Base-by-base conservation (phyloP, 1,140 invertebrate genomes). In the Sminthurides bifidus region DNA sequence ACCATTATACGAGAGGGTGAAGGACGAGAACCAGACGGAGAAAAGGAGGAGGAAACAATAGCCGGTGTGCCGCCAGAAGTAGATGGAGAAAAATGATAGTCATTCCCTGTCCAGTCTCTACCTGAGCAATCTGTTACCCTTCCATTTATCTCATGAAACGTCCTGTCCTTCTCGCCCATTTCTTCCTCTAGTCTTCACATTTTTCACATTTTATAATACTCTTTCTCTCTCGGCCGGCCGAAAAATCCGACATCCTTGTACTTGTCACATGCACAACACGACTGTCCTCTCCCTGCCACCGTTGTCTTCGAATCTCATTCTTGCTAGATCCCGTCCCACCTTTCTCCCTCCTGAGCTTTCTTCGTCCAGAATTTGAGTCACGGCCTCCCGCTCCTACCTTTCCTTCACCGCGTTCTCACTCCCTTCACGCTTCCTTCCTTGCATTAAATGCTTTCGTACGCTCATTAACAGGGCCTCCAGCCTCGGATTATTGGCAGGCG, bases 111-210 rank as follows among this genome's bases (percentile, higher is more conserved):
- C 56, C 56, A 43, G 44, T 52, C 54, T 57, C 45, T 54, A 48
- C 54, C 48, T 44, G 40, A 37, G 58, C 60, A 65, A 61, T 65
- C 57, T 65, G 63, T 61, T 64, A 59, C 63, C 52, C 51, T 51
- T 61, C 63, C 63, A 65, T 65, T 65, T 61, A 60, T 65, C 54
- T 65, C 74, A 72, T n/a, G 73, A 72, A 19, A 60, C 53, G 53
- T 55, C 52, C 48, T 56, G 58, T 60, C 58, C 37, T 56, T 24
- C 51, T 51, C 52, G 41, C 33, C 56, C 56, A 51, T 51, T 45
- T 52, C 49, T 43, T 41, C 40, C 26, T 50, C 31, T 27, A 38
- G 37, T 30, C 12, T 3, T 30, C 46, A 59, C 57, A 59, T 59
- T 59, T 59, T 51, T 59, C 57, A 59, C 57, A 59, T 54, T 59